Conservation (phyloP, 2,113 vertebrate genomes). For the Riparia riparia region DNA sequence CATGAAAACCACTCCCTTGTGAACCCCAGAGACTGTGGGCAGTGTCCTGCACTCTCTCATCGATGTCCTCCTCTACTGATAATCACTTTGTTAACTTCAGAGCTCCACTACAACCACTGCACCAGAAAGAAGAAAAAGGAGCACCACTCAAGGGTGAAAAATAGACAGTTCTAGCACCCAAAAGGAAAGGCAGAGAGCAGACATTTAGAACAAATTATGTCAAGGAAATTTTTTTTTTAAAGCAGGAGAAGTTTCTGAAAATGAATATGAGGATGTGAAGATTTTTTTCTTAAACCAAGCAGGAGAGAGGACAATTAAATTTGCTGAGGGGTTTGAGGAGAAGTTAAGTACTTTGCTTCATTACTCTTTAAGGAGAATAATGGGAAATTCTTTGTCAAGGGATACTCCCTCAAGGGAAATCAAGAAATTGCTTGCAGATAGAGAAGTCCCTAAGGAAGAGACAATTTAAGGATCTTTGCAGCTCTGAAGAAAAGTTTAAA, state of each 20-base stretch:
- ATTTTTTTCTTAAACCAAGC: background rate
- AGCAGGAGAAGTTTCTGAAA: background rate
- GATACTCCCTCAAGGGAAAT: conserved; percentile 26
- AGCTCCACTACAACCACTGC: background rate
- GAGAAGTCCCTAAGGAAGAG: conserved; percentile 12
- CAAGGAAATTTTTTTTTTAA: background rate
- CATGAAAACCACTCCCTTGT: background rate
- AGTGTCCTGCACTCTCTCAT: background rate
- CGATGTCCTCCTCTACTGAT: background rate
- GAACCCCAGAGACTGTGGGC: background rate
- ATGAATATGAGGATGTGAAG: background rate
- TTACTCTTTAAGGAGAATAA: conserved; percentile 20
- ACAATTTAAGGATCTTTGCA: background rate
- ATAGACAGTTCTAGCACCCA: background rate
- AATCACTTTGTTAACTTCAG: background rate
- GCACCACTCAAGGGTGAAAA: background rate
- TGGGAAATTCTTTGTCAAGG: conserved; percentile 1
- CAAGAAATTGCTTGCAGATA: conserved; percentile 20
- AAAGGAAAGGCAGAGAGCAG: background rate
- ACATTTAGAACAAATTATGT: background rate
- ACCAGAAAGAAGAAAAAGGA: background rate
- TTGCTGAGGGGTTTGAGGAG: background rate
- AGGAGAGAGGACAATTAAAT: conserved; percentile 2
- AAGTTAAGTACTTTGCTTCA: conserved; percentile 22
- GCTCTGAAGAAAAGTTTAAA: conserved; percentile 10